Evolutionary conservation across 2,888 invertebrate species (phyloP).

Genomic region (Sussaba pulchella): DNA sequence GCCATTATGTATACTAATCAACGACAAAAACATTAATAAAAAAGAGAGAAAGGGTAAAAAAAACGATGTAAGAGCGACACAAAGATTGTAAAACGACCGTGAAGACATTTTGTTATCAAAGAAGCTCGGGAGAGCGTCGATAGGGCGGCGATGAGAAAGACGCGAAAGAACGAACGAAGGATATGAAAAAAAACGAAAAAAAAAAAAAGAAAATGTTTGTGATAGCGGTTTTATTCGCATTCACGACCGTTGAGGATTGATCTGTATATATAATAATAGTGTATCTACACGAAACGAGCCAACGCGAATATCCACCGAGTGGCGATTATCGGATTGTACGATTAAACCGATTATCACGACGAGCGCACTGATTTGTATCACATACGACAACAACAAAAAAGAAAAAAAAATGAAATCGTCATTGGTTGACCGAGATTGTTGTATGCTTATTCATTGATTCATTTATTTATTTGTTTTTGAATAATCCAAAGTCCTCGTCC

Average conservation of each 20-base stretch:
- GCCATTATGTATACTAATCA: conserved; percentile 66
- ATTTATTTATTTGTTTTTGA: too few relatives aligned
- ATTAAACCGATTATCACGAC: conserved; percentile 75
- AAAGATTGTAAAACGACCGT: conserved; percentile 32
- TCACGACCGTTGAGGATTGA: conserved; percentile 61
- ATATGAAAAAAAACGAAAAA: conserved; percentile 28
- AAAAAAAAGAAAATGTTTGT: too few relatives aligned
- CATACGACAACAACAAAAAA: conserved; percentile 63
- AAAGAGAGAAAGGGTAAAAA: conserved; percentile 13
- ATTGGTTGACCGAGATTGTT: conserved; percentile 59
- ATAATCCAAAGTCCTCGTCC: neutral
- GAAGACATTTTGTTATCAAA: conserved; percentile 68
- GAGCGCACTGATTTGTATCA: conserved; percentile 82
- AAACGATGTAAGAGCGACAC: too few relatives aligned
- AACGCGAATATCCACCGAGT: conserved; percentile 53
- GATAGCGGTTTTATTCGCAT: conserved; percentile 54
- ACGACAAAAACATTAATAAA: conserved; percentile 40
- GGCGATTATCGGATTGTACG: conserved; percentile 77
- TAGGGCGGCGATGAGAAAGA: conserved; percentile 49
- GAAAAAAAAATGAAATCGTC: conserved; percentile 55
- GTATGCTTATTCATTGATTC: too few relatives aligned
- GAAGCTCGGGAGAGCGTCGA: neutral
- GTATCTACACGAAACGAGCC: conserved; percentile 69
- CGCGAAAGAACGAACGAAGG: conserved; percentile 34
- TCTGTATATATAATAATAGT: conserved; percentile 66